These are phyloP conservation scores for Anolis apletophallus DNA, from an alignment of 2,797 vertebrate genomes.

Conservation along the genomic window DNA sequence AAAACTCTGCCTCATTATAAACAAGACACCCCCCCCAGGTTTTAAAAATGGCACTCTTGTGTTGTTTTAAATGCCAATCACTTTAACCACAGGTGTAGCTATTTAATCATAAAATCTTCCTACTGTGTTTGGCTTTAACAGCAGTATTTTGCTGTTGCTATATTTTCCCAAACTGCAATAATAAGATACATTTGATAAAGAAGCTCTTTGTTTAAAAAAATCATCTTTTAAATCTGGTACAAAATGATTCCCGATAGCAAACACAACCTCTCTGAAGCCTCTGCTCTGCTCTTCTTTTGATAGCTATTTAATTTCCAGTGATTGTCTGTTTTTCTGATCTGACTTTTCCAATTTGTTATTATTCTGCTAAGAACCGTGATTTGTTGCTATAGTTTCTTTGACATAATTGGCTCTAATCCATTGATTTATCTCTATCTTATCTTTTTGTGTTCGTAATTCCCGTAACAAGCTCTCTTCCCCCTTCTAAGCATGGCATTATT, in stretches of 20 bases:
- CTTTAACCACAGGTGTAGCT: neutral
- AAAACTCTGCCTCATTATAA: neutral
- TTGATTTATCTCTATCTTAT: conserved; percentile 11
- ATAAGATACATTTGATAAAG: no score
- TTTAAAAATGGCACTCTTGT: neutral
- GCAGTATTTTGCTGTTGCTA: neutral
- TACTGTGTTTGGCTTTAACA: neutral
- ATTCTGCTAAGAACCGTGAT: conserved; percentile 18
- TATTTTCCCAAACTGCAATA: neutral
- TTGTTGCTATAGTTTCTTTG: neutral
- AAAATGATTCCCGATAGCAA: neutral
- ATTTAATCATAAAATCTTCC: neutral
- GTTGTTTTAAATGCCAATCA: neutral
- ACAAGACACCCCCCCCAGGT: no score
- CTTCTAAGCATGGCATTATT: conserved; percentile 11
- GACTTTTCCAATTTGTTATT: conserved; percentile 48
- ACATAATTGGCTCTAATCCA: conserved; percentile 18
- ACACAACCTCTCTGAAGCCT: neutral
- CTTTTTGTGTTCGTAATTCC: conserved; percentile 15
- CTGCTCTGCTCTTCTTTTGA: conserved; percentile 29
- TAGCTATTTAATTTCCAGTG: conserved; percentile 34
- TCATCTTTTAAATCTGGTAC: neutral
- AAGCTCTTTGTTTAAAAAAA: no score
- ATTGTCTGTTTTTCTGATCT: conserved; percentile 30
- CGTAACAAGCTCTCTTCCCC: neutral